These are phyloP conservation scores for Solea solea DNA, from an alignment of 2,113 vertebrate genomes.

Conservation along the genomic window DNA sequence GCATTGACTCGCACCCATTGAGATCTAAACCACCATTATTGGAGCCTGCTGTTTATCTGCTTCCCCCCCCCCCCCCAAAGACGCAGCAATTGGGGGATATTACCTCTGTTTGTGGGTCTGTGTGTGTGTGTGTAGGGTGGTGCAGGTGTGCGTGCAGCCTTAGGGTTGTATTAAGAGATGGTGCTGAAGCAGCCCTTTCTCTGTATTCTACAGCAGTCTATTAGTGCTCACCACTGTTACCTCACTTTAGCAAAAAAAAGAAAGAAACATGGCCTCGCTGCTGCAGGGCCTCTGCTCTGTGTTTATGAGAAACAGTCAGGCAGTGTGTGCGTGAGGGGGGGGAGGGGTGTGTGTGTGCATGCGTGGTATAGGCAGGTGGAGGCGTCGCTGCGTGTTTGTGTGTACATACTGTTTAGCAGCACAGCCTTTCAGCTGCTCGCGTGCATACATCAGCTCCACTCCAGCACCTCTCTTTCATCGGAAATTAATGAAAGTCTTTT, in stretches of 20 bases:
- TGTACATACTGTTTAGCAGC: not conserved
- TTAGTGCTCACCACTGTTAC: slow-evolving; percentile 58
- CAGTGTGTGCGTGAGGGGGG: not conserved
- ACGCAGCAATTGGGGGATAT: slow-evolving; percentile 73
- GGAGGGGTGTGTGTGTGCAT: slow-evolving; percentile 12
- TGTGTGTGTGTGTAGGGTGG: slow-evolving; percentile 29
- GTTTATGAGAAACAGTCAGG: slow-evolving; percentile 38
- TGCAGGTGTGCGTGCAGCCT: slow-evolving; percentile 61
- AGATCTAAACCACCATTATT: slow-evolving; percentile 80
- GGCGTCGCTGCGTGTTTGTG: not conserved
- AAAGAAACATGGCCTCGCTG: slow-evolving; percentile 16
- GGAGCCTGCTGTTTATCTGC: slow-evolving; percentile 77
- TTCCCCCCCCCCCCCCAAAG: slow-evolving; percentile 67
- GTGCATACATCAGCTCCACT: slow-evolving; percentile 14
- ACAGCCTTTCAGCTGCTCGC: not conserved
- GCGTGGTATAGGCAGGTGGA: not conserved
- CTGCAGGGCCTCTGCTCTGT: slow-evolving; percentile 26
- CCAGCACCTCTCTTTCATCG: slow-evolving; percentile 40
- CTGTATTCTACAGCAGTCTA: slow-evolving; percentile 58
- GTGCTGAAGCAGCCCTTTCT: slow-evolving; percentile 77
- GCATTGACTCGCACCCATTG: slow-evolving; percentile 79
- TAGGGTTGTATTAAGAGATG: slow-evolving; percentile 72
- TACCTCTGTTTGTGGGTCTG: slow-evolving; percentile 58
- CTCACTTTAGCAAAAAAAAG: slow-evolving; percentile 58
- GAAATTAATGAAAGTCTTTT: slow-evolving; percentile 64